Percentiles rank a stretch among this genome's conserved stretches.
These are phyloP conservation scores for Hyperoplus immaculatus DNA, from an alignment of 2,797 vertebrate species.

Conservation along the genomic window DNA sequence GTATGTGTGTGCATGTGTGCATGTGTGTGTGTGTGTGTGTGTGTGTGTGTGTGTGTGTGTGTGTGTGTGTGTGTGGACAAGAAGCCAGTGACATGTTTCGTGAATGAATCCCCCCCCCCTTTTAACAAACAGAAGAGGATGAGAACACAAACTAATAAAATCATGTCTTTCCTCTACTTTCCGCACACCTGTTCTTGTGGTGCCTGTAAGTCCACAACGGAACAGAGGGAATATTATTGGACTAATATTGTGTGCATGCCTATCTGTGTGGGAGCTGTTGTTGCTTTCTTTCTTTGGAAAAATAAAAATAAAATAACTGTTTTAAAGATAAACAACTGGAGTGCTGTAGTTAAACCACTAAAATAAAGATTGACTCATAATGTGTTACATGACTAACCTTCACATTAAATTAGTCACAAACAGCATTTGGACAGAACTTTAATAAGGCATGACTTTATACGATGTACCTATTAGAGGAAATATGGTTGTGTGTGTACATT, in stretches of 20 bases:
- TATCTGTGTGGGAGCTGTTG: neutral
- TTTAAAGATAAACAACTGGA: neutral
- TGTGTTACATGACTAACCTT: neutral
- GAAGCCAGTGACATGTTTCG: conserved; percentile 20
- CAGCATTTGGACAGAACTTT: neutral
- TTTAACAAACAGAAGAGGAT: conserved; percentile 16
- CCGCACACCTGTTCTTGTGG: conserved; percentile 47
- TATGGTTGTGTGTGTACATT: conserved; percentile 18
- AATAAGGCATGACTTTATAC: neutral
- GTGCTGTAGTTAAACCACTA: neutral
- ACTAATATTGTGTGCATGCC: neutral
- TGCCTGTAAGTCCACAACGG: conserved; percentile 39
- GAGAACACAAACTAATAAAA: conserved; percentile 25
- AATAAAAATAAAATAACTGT: neutral
- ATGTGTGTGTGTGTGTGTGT: conserved; percentile 6
- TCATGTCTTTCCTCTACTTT: conserved; percentile 30
- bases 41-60: neutral
- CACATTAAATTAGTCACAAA: neutral
- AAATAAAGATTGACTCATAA: neutral
- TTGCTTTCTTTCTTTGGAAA: neutral
- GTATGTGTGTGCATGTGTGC: no score
- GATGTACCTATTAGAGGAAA: neutral
- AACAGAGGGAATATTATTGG: conserved; percentile 49
- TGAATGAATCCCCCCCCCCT: conserved; percentile 19
- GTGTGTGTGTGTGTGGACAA: conserved; percentile 2